Evolutionary conservation across 1,140 invertebrate species (phyloP), one percentile per base, ranked within the genome.

Genomic region (Diachasmimorpha longicaudata): DNA sequence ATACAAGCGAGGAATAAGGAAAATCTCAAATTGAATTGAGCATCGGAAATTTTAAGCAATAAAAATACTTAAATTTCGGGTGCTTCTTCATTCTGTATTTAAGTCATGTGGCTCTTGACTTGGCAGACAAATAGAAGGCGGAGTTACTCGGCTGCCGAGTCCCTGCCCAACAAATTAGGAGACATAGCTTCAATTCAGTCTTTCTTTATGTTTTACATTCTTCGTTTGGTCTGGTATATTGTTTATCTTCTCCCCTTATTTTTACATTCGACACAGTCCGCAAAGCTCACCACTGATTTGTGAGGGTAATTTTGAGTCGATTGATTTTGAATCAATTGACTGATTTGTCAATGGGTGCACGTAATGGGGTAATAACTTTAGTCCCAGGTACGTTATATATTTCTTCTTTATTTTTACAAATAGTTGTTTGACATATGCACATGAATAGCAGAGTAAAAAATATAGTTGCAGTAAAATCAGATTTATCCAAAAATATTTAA

Each of bases 121-220:
- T 66, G 71, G 39, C 58, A 71, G 75, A 76, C 79, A 81, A 79
- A 72, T 63, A 71, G 75, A 79, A 82, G 83, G 81, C 79, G 81
- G 79, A 77, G 77, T 81, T 77, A 79, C 71, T 67, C 66, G 70
- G 72, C 66, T 31, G 31, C 67, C 69, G 48, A 77, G 68, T 81
- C 78, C 55, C 77, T 55, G 73, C 81, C 83, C 81, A 82, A 83
- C 80, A 84, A 84, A 84, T 84, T 84, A 83, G 80, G 78, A 78
- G 75, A 80, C 78, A 79, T 82, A 79, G 78, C 73, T 36, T 58
- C 36, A 31, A 70, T 25, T 36, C 69, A 68, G 74, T 77, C 55
- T 70, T 46, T 63, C 31, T 69, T 75, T n/a, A n/a, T n/a, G n/a
- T 73, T 63, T 44, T 44, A 46, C 75, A 39, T 52, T 75, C 58